Evolutionary conservation across 1,140 invertebrate species (phyloP), one percentile per base, ranked within the genome.

Genomic region (Orussus abietinus): DNA sequence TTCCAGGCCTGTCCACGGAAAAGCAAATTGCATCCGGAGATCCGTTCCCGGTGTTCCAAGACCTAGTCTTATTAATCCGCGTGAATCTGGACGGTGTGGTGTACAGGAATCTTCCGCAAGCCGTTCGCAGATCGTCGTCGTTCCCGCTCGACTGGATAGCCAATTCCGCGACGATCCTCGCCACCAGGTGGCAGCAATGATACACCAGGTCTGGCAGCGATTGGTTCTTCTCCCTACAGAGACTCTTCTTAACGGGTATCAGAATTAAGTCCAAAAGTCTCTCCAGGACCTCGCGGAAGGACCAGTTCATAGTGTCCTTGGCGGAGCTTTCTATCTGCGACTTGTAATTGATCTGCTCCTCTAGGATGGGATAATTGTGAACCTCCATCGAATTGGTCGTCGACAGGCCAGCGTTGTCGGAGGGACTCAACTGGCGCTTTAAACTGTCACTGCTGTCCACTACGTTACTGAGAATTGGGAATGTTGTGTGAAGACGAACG

Each of bases 21-120:
- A 98, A 96, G 51, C 90, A 91, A 55, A 99, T 92, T 3, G 94
- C 94, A 75, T 99, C 96, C 0, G 94, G 91, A 14, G 91, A 93
- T 20, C 94, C 95, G 69, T 93, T 95, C 3, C 93, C 93, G 2
- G 93, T 96, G 59, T 97, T 96, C 96, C 96, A 98, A 2, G 90
- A 90, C 25, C 90, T 80, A 22, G 83, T 86, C 56, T 88, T 82
- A 66, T 92, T 94, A 6, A 88, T 86, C 37, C 91, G 81, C 5
- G 89, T 88, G 64, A 98, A 98, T 12, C 95, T 79, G 15, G 86
- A 90, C 0, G 92, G 90, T 2, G 92, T 94, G 25, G 85, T 81
- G 31, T 92, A 83, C 47, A 94, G 75, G 26, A 86, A 80, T 25
- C 85, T 69, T 1, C 82, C 81, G 52, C 80, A 81, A 4, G 72